Evolutionary conservation across 2,113 vertebrate species (phyloP), one percentile per base, ranked within the genome.

Genomic region (Austrofundulus limnaeus): DNA sequence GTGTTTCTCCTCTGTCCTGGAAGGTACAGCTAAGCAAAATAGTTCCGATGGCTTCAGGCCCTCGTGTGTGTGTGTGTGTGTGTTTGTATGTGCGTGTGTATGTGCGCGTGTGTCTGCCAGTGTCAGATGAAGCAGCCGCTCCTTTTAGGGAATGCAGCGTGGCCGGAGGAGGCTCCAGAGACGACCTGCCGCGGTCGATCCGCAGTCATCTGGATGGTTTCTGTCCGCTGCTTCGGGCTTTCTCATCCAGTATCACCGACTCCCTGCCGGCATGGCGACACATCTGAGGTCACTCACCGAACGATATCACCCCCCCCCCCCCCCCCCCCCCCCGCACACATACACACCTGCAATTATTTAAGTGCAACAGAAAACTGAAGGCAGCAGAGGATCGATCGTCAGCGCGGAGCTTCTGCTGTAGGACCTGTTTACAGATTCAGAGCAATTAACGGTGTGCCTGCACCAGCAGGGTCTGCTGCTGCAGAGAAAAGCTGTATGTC

Each of bases 141-240:
- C 90, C 90, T 90, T 81, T 84, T 19, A 47, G 67, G 17, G 75
- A 61, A 83, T 69, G 80, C 86, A 73, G 84, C 77, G 66, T 58
- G 43, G 75, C 37, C 39, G 55, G 41, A 52, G 25, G 34, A 70
- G 70, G 78, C 54, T 64, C 68, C 47, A 53, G 53, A 61, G 54
- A 80, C 48, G 51, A 73, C 51, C 63, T 63, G 72, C 65, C 62
- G 66, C 24, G 78, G 69, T 57, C 60, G 74, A 80, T 76, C 86
- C 81, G 84, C 88, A 88, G 70, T 90, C 87, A 75, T 80, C 77
- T 62, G 73, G 61, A 39, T 66, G 28, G 61, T 55, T 66, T n/a
- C 65, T 20, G 17, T 12, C 1, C 13, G 8, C n/a, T 53, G 5
- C 34, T 52, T 56, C 66, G 34, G 34, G 45, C 42, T 41, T 25